A percentile compares a stretch with the other conserved stretches of the same genome.
These are phyloP conservation scores for Colletes gigas DNA, from an alignment of 1,140 invertebrate species.

Conservation along the genomic window DNA sequence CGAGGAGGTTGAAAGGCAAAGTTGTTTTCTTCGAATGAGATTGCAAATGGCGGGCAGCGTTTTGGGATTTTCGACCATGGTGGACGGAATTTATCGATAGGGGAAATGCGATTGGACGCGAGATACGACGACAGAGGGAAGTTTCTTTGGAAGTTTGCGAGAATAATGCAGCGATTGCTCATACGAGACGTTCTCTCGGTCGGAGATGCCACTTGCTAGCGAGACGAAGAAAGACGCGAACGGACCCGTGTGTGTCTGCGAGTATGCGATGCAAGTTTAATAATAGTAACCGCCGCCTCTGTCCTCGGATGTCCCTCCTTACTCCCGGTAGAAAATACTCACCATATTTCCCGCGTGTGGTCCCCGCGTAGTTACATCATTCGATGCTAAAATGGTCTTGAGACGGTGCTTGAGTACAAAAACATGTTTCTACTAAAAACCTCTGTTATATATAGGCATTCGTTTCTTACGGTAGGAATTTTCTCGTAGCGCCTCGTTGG, in stretches of 20 bases:
- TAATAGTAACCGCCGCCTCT: slow-evolving; percentile 59
- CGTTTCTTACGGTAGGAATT: slow-evolving; percentile 50
- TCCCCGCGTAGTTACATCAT: slow-evolving; percentile 64
- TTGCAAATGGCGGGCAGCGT: not conserved
- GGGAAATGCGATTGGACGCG: not conserved
- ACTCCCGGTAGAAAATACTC: slow-evolving; percentile 56
- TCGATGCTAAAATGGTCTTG: slow-evolving; percentile 66
- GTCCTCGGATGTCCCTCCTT: slow-evolving; percentile 44
- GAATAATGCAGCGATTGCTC: slow-evolving; percentile 31
- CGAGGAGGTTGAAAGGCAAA: no score
- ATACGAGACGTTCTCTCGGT: not conserved
- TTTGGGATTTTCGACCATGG: no score
- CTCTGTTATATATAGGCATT: slow-evolving; percentile 49
- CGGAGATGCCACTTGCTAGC: slow-evolving; percentile 29
- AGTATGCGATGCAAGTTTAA: slow-evolving; percentile 53
- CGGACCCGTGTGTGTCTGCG: not conserved
- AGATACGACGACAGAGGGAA: not conserved
- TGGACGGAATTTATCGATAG: not conserved
- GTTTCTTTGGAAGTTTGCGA: slow-evolving; percentile 16
- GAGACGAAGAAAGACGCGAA: slow-evolving; percentile 20
- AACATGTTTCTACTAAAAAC: slow-evolving; percentile 65
- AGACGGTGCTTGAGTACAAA: slow-evolving; percentile 65
- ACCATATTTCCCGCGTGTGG: slow-evolving; percentile 65
- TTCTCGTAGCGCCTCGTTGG: slow-evolving; percentile 30
- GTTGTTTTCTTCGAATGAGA: no score